Conservation (phyloP, 2,888 invertebrate species). For the Heliconius cydno region DNA sequence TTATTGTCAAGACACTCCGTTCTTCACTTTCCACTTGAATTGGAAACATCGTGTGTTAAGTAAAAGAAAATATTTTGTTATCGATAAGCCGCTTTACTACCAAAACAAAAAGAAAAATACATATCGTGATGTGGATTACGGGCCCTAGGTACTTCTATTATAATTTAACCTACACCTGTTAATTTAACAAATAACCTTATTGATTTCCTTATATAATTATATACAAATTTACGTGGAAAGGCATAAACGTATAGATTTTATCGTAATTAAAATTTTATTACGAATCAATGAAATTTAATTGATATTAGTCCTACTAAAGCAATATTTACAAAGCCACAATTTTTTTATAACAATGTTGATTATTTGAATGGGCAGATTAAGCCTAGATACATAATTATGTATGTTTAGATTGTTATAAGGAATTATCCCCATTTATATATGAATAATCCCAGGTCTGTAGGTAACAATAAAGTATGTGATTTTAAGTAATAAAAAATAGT, state of each 20-base stretch:
- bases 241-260: background rate
- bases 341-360: background rate
- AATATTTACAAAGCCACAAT: too few species aligned
- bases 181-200: background rate
- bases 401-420: background rate
- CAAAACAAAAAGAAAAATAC: too few species aligned
- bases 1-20: background rate
- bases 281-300: background rate
- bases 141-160: background rate
- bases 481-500: constrained; percentile 45
- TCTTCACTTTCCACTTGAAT: background rate
- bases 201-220: background rate
- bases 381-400: background rate
- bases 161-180: background rate
- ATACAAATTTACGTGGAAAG: background rate
- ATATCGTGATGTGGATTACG: background rate
- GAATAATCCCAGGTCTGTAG: background rate
- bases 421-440: background rate
- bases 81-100: too few species aligned
- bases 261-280: background rate
- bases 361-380: background rate
- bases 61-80: too few species aligned
- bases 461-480: background rate
- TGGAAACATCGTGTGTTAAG: too few species aligned
- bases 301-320: background rate